A percentile compares a stretch with the other conserved stretches of the same genome.
These are phyloP conservation scores for Uloborus diversus DNA, from an alignment of 1,140 invertebrate species.

Conservation along the genomic window DNA sequence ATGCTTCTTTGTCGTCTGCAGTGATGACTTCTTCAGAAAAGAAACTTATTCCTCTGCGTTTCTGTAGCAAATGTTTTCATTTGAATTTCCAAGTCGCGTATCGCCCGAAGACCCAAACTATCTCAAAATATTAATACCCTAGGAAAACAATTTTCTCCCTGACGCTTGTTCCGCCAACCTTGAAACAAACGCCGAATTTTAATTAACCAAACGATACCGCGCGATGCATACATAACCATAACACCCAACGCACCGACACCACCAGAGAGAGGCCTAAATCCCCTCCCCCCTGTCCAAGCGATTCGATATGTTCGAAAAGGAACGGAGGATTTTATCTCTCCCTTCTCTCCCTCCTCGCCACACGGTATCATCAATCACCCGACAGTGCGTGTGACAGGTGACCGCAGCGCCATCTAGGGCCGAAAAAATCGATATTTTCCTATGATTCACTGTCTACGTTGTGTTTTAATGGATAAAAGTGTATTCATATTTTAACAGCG, in stretches of 20 bases:
- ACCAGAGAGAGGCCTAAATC: neutral
- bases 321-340: slow-evolving; percentile 32
- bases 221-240: slow-evolving; percentile 1
- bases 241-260: neutral
- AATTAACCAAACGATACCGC: slow-evolving; percentile 29
- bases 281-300: neutral
- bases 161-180: too few relatives aligned
- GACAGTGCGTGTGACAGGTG: slow-evolving; percentile 55
- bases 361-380: slow-evolving; percentile 47
- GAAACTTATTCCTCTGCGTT: too few relatives aligned
- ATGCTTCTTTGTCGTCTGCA: too few relatives aligned
- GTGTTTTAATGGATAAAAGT: slow-evolving; percentile 49
- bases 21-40: too few relatives aligned
- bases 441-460: neutral
- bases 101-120: too few relatives aligned
- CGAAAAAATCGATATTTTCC: slow-evolving; percentile 41
- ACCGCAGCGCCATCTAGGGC: slow-evolving; percentile 38
- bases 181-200: slow-evolving; percentile 40
- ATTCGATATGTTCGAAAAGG: slow-evolving; percentile 21
- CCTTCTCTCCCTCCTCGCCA: neutral
- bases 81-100: too few relatives aligned
- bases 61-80: too few relatives aligned
- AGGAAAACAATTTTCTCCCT: too few relatives aligned
- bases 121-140: too few relatives aligned
- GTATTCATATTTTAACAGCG: slow-evolving; percentile 49